Base-by-base conservation (phyloP, 2,113 vertebrate genomes). In the Etheostoma cragini region DNA sequence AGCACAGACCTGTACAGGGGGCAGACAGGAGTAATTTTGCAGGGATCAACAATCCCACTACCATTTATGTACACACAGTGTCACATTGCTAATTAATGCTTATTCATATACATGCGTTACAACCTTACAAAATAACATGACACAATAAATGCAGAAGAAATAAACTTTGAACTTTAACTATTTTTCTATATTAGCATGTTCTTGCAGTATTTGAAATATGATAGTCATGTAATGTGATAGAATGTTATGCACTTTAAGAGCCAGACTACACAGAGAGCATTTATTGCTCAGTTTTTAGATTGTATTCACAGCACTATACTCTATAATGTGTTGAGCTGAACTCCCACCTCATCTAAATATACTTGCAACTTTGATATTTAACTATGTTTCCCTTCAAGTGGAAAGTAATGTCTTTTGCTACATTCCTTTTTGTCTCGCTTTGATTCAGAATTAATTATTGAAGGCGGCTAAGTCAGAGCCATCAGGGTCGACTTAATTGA, bases 361-460 rank as follows among this genome's bases (percentile, higher is more conserved):
- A 74, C 26, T 67, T 13, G 14, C 19, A 63, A 69, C 47, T 65
- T 50, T 80, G 35, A 47, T 21, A 46, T 65, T 77, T 6, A 63
- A 42, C 69, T 52, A 15, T 45, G 50, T 65, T 72, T 45, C 4
- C 57, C 15, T 80, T 17, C 30, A 52, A 35, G 50, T 22, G 19
- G 57, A 72, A 71, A 65, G 54, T 15, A 45, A 49, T 35, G 56
- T 50, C 8, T 69, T 82, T 60, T 46, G 46, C 73, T 46, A 24
- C 47, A 46, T 79, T 72, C 35, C 42, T 54, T 79, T 82, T 79
- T 24, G 63, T 72, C 46, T 79, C 5, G 16, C 66, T 81, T 77
- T 72, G 79, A 81, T 77, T 85, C 72, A 5, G 19, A 72, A 74
- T 80, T 19, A 83, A 86, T 81, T 52, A 83, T 81, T 89, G 50